These are phyloP conservation scores for Limnephilus marmoratus DNA, from an alignment of 2,888 invertebrate species.

Conservation along the genomic window DNA sequence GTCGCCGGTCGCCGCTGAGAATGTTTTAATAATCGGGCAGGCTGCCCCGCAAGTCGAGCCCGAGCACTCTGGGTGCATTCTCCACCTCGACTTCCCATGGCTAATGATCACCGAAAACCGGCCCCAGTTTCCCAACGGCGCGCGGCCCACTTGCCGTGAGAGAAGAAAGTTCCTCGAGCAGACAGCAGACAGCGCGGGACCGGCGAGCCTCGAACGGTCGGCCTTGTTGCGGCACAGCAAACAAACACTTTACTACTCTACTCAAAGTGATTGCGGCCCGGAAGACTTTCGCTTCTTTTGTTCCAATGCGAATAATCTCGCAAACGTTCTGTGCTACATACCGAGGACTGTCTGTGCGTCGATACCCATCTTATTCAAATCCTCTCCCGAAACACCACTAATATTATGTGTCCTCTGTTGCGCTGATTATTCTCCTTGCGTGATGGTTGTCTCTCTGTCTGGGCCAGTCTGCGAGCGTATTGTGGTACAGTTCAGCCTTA, in stretches of 20 bases:
- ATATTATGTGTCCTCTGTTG: neutral
- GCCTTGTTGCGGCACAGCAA: conserved; percentile 20
- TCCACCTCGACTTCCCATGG: conserved; percentile 50
- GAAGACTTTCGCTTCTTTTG: conserved; percentile 50
- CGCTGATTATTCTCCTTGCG: neutral
- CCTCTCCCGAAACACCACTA: neutral
- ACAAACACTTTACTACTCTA: neutral
- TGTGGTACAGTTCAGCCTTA: neutral
- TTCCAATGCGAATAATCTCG: neutral
- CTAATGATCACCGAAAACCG: conserved; percentile 47
- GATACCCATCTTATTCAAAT: neutral
- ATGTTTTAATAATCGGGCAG: conserved; percentile 36
- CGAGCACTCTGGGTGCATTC: conserved; percentile 23
- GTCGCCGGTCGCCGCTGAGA: conserved; percentile 18
- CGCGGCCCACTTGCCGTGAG: conserved; percentile 60
- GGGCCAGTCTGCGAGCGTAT: no score
- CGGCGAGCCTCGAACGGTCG: conserved; percentile 13
- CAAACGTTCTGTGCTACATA: neutral
- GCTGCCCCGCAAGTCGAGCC: neutral
- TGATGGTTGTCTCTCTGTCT: neutral
- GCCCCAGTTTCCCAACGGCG: conserved; percentile 46
- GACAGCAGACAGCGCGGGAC: conserved; percentile 48
- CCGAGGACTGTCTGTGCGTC: neutral
- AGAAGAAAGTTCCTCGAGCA: conserved; percentile 61
- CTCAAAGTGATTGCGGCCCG: conserved; percentile 18